A percentile compares a stretch with the other conserved stretches of the same genome.
Conservation (phyloP, 2,113 vertebrate species). For the Octodon degus region DNA sequence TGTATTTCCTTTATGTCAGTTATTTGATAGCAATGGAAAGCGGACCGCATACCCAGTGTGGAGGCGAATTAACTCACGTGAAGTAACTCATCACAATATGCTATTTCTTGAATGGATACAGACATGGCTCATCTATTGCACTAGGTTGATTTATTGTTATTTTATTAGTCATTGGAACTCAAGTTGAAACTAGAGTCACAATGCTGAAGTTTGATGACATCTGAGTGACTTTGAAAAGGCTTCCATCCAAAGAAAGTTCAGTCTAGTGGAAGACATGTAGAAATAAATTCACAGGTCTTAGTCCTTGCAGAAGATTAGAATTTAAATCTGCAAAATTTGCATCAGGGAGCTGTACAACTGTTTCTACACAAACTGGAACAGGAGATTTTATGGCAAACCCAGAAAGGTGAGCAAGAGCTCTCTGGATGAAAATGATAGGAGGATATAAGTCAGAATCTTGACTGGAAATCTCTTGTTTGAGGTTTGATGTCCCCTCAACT, state of each 20-base stretch:
- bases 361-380: neutral
- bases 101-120: neutral
- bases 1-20: neutral
- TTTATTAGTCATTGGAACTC: neutral
- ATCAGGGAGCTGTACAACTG: neutral
- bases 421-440: neutral
- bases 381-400: neutral
- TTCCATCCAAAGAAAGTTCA: neutral
- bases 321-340: neutral
- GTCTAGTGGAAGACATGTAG: neutral
- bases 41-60: neutral
- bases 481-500: neutral
- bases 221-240: neutral
- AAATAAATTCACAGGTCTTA: conserved; percentile 16
- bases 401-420: neutral
- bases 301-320: neutral
- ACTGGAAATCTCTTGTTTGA: neutral
- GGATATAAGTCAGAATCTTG: neutral
- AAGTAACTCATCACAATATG: neutral
- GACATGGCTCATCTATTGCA: neutral
- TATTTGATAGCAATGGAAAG: neutral
- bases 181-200: neutral
- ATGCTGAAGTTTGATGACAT: neutral
- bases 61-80: neutral
- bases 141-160: neutral